A percentile compares a stretch with the other conserved stretches of the same genome.
These are phyloP conservation scores for Melieria crassipennis DNA, from an alignment of 2,888 invertebrate genomes.

Conservation along the genomic window DNA sequence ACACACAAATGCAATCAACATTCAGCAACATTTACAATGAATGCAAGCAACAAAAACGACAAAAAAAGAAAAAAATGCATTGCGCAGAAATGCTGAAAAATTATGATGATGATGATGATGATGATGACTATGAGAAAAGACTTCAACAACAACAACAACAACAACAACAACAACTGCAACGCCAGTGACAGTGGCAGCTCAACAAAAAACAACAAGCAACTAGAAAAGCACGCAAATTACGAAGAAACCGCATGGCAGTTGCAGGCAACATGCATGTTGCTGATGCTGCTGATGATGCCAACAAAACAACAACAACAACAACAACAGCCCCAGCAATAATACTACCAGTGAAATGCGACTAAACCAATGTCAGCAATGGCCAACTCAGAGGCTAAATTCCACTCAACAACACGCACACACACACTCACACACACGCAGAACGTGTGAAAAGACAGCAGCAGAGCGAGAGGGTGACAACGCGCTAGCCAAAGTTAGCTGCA, in stretches of 20 bases:
- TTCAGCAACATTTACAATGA: no score
- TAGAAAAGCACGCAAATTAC: neutral
- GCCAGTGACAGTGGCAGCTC: neutral
- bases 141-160: neutral
- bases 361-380: no score
- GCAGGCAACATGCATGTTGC: slow-evolving; percentile 10
- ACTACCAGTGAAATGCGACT: no score
- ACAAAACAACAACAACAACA: no score
- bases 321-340: no score
- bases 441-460: neutral
- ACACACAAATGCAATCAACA: no score
- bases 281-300: neutral
- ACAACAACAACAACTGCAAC: neutral
- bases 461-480: neutral
- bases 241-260: slow-evolving; percentile 21
- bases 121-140: no score
- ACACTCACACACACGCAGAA: neutral
- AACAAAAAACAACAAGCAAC: slow-evolving; percentile 2
- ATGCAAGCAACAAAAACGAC: no score
- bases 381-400: no score
- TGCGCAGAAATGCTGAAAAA: no score
- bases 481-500: no score
- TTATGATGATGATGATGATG: slow-evolving; percentile 1
- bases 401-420: neutral
- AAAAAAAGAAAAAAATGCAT: no score